A percentile compares a stretch with the other conserved stretches of the same genome.
Evolutionary conservation across 2,113 vertebrate species (phyloP).

Genomic region (Motacilla tschutschensis): DNA sequence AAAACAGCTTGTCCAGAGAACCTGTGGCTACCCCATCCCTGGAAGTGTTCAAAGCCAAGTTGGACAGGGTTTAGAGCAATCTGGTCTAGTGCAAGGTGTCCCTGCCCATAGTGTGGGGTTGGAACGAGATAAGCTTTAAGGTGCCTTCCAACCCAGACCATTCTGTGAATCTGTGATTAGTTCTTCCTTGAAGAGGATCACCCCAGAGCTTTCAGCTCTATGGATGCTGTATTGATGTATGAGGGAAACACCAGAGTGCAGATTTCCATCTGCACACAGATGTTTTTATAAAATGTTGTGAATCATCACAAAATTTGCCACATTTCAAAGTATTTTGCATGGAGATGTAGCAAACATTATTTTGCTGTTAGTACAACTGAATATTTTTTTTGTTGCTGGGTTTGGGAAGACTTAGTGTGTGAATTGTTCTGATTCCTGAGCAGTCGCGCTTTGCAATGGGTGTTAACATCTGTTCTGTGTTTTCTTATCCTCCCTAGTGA

Average conservation of each 20-base stretch:
- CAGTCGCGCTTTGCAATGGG: background rate
- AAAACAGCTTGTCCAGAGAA: background rate
- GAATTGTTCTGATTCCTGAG: background rate
- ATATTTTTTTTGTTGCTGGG: background rate
- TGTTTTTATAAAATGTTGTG: background rate
- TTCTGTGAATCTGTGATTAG: background rate
- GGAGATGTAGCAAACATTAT: background rate
- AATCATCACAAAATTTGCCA: background rate
- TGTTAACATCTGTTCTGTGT: background rate
- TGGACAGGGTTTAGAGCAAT: rapidly evolving
- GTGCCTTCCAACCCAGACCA: background rate
- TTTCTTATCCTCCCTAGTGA: background rate
- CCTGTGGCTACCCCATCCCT: background rate
- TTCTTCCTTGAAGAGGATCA: background rate
- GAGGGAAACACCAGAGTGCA: background rate
- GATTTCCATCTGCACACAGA: rapidly evolving
- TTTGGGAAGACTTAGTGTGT: background rate
- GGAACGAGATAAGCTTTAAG: background rate
- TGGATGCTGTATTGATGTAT: background rate
- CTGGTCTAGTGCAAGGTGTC: background rate
- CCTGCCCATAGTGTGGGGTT: background rate
- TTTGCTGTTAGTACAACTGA: background rate
- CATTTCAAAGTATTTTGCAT: background rate
- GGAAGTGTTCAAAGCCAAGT: background rate
- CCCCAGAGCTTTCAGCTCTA: background rate